These are phyloP conservation scores for Limnephilus lunatus DNA, from an alignment of 2,888 invertebrate species.

Conservation along the genomic window DNA sequence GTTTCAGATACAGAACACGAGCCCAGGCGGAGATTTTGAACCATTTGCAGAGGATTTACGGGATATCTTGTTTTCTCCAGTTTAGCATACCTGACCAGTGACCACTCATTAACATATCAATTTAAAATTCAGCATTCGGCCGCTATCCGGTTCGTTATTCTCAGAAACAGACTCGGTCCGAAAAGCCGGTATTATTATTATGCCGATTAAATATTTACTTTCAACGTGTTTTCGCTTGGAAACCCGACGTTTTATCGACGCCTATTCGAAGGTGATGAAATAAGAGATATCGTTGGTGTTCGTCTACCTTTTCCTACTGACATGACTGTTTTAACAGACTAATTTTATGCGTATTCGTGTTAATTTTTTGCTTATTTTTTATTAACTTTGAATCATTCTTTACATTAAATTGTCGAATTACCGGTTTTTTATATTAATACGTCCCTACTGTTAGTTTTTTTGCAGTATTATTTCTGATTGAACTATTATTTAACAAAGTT, in stretches of 20 bases:
- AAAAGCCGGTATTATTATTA: constrained; percentile 14
- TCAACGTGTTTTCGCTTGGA: constrained; percentile 32
- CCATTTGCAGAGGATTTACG: constrained; percentile 34
- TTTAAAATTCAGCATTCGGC: constrained; percentile 35
- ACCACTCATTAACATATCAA: constrained; percentile 37
- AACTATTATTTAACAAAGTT: too few species aligned
- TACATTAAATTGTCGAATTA: neutral
- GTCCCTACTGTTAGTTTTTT: too few species aligned
- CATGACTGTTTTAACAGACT: neutral
- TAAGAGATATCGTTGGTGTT: neutral
- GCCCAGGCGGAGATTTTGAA: neutral
- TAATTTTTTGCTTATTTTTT: neutral
- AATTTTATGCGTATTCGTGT: neutral
- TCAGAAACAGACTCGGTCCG: constrained; percentile 24
- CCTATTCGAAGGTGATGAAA: constrained; percentile 24
- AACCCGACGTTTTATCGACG: constrained; percentile 2
- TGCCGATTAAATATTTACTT: constrained; percentile 24
- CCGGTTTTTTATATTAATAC: neutral
- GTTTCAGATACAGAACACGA: neutral
- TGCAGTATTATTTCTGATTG: too few species aligned
- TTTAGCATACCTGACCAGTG: constrained; percentile 16
- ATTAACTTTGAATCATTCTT: too few species aligned
- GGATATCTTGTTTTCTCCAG: constrained; percentile 10
- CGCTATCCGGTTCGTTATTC: constrained; percentile 35
- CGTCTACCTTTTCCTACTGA: neutral